Evolutionary conservation across 2,797 vertebrate genomes (phyloP), one percentile per base, ranked within the genome.

Genomic region (Kryptopterus vitreolus): DNA sequence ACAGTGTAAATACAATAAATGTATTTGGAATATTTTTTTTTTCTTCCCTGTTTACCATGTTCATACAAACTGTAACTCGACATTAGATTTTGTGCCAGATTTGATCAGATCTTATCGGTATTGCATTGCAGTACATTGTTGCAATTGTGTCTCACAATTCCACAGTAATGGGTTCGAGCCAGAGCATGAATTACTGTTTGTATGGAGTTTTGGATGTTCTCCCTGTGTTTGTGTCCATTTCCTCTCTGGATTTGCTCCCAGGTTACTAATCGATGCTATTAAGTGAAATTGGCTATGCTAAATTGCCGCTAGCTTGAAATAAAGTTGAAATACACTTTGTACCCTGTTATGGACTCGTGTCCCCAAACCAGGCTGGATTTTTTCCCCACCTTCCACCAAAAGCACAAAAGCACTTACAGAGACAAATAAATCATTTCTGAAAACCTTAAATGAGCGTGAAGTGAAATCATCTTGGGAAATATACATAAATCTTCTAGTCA

Each of bases 361-460:
- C 24, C 4, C 22, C 38, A 43, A 73, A 26, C 33, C 55, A 59
- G n/a, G 55, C 12, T 58, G 13, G 43, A 59, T 74, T 74, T 15
- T 74, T 59, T n/a, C n/a, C n/a, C 72, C 35, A 73, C 55, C 29
- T 75, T 59, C 5, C 55, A 26, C 22, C 15, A 11, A 46, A 10
- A 20, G 35, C 55, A 75, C 57, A 46, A 46, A 46, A 75, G 10
- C 11, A 6, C 72, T 75, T 59, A 22, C 35, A 5, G 38, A 26
- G 52, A 57, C 48, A 74, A 74, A 46, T 65, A 63, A 65, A 73
- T 52, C 16, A 73, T 80, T 80, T 80, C 59, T 38, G 78, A 65
- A 24, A 18, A 74, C 31, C 35, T 55, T 65, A 57, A 55, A 74
- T 63, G 61, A 80, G 59, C 58, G 59, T 63, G 31, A 38, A 53